A percentile compares a stretch with the other conserved stretches of the same genome.
Conservation (phyloP, 2,797 vertebrate genomes). For the Urocyon cinereoargenteus region DNA sequence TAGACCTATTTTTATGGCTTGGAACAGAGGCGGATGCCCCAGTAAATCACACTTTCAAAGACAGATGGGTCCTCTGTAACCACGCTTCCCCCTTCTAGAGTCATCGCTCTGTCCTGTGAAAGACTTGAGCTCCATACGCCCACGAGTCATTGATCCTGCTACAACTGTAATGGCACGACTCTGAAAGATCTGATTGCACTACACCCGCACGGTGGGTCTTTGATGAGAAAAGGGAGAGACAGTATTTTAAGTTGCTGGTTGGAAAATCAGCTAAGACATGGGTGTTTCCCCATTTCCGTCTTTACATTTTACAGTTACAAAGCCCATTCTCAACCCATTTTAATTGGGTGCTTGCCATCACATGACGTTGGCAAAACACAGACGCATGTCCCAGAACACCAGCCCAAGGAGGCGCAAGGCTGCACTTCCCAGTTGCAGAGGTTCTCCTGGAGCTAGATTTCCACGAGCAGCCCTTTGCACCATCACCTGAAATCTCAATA, state of each 20-base stretch:
- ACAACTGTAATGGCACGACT: background rate
- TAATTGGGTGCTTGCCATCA: slow-evolving; percentile 71
- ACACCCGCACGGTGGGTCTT: background rate
- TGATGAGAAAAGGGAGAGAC: background rate
- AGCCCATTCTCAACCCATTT: slow-evolving; percentile 48
- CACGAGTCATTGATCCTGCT: slow-evolving; percentile 50
- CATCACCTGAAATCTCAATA: slow-evolving; percentile 69
- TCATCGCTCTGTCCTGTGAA: slow-evolving; percentile 24
- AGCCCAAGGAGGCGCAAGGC: slow-evolving; percentile 67
- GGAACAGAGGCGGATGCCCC: slow-evolving; percentile 39
- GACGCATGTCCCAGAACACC: background rate
- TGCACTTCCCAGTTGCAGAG: slow-evolving; percentile 5
- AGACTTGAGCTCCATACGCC: background rate
- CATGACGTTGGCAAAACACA: slow-evolving; percentile 72
- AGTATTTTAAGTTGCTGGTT: background rate
- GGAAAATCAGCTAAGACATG: background rate
- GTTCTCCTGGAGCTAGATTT: slow-evolving; percentile 70
- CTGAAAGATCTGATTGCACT: background rate
- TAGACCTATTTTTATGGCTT: slow-evolving; percentile 31
- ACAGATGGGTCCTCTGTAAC: slow-evolving; percentile 64
- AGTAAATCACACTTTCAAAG: slow-evolving; percentile 30
- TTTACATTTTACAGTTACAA: background rate
- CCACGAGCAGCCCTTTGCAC: slow-evolving; percentile 48
- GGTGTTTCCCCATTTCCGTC: background rate
- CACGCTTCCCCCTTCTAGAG: slow-evolving; percentile 65